Conservation (phyloP, 2,888 invertebrate genomes). For the Darwinula stevensoni region DNA sequence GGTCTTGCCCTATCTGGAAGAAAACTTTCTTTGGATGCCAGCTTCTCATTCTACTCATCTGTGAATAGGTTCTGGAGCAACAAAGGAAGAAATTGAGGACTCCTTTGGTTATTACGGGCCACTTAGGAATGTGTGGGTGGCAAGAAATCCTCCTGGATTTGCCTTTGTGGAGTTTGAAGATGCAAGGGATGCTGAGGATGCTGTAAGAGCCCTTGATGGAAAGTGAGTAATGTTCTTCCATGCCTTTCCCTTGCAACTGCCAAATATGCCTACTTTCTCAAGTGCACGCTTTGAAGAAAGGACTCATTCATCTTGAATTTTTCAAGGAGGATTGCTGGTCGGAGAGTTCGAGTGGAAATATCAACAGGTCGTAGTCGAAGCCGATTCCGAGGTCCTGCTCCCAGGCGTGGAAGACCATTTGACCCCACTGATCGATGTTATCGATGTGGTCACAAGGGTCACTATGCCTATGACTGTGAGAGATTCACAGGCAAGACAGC, state of each 20-base stretch:
- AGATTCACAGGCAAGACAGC: background rate
- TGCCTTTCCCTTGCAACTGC: no score
- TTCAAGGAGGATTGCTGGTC: slow-evolving; percentile 34
- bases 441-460: slow-evolving; percentile 74
- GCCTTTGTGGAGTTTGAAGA: slow-evolving; percentile 9
- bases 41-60: no score
- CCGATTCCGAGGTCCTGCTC: slow-evolving; percentile 10
- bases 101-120: slow-evolving; percentile 19
- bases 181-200: slow-evolving; percentile 11
- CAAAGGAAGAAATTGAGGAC: slow-evolving; percentile 14
- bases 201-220: slow-evolving; percentile 9
- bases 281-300: no score
- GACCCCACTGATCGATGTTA: slow-evolving; percentile 78
- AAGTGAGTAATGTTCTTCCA: slow-evolving; percentile 1
- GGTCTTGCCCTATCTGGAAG: no score
- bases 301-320: no score
- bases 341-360: slow-evolving; percentile 64
- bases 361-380: slow-evolving; percentile 34
- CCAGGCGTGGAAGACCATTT: slow-evolving; percentile 27
- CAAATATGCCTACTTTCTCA: no score
- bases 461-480: slow-evolving; percentile 67
- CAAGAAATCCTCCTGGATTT: slow-evolving; percentile 11
- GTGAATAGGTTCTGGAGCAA: slow-evolving; percentile 10
- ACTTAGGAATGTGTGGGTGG: slow-evolving; percentile 22
- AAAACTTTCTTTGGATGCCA: no score